A percentile compares a stretch with the other conserved stretches of the same genome.
phyloP scores from a whole-genome alignment of 2,797 vertebrate genomes.

The Phrynocephalus vlangalii region DNA sequence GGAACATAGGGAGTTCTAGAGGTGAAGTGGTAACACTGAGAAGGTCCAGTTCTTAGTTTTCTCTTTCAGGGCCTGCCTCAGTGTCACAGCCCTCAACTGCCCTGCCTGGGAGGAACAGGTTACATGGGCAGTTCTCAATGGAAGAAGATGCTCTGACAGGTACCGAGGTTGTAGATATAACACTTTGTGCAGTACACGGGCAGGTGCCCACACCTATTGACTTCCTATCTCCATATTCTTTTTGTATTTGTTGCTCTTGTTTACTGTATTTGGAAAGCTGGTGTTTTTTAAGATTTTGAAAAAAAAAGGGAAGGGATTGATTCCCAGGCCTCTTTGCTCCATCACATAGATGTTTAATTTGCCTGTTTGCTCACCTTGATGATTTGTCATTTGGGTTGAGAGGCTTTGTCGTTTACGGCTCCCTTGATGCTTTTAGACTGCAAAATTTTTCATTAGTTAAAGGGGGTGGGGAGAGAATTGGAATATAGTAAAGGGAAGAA shows the following conservation, averaged over 20 bases:
- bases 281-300: not conserved
- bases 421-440: not conserved
- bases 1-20: no score
- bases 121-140: no score
- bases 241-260: not conserved
- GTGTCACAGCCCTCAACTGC: no score
- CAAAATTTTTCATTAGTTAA: conserved; percentile 40
- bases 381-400: not conserved
- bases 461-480: not conserved
- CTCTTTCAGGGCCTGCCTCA: no score
- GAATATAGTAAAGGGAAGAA: conserved; percentile 18
- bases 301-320: not conserved
- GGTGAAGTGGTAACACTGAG: no score
- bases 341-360: not conserved
- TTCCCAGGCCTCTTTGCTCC: not conserved
- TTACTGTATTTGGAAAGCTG: not conserved
- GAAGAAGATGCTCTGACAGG: no score
- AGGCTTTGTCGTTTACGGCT: not conserved
- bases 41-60: no score
- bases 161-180: not conserved
- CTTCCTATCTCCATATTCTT: not conserved
- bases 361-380: not conserved
- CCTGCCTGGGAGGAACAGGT: no score
- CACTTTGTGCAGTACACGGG: not conserved
- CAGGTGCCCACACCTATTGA: not conserved